phyloP scores from a whole-genome alignment of 2,113 vertebrate species.

The Cichladusa arquata region DNA sequence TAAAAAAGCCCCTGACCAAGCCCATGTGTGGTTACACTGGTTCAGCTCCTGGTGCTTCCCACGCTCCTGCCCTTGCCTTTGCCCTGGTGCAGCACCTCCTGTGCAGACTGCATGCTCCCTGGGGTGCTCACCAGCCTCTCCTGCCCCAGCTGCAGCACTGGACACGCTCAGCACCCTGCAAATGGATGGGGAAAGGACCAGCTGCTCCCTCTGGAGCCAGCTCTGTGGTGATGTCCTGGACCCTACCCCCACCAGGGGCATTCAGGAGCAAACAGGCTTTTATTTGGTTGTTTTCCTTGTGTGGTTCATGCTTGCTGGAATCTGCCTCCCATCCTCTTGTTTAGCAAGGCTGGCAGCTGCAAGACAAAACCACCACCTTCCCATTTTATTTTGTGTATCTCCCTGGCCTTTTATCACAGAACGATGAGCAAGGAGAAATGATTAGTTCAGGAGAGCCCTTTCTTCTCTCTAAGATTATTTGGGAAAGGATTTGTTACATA shows the following conservation, averaged over 20 bases:
- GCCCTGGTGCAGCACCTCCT: neutral
- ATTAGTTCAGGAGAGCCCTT: neutral
- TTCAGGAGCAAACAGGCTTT: neutral
- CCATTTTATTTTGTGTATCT: neutral
- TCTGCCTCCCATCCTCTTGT: neutral
- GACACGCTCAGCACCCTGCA: accelerated
- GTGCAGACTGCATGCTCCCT: neutral
- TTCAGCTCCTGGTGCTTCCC: neutral
- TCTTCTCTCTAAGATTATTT: neutral
- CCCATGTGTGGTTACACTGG: neutral
- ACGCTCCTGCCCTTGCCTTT: neutral
- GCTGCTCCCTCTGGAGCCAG: neutral
- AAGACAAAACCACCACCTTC: neutral
- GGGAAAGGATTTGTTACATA: neutral
- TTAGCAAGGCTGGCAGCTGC: neutral
- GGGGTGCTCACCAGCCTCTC: neutral
- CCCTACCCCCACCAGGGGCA: neutral
- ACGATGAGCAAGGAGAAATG: neutral
- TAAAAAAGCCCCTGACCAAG: neutral
- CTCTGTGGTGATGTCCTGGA: accelerated
- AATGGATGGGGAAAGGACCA: neutral
- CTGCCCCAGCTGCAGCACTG: neutral
- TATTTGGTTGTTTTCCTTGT: neutral
- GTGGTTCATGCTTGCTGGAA: neutral
- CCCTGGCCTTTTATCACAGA: neutral